Evolutionary conservation across 2,797 vertebrate genomes (phyloP).

Genomic region (Typhlichthys eigenmanni): DNA sequence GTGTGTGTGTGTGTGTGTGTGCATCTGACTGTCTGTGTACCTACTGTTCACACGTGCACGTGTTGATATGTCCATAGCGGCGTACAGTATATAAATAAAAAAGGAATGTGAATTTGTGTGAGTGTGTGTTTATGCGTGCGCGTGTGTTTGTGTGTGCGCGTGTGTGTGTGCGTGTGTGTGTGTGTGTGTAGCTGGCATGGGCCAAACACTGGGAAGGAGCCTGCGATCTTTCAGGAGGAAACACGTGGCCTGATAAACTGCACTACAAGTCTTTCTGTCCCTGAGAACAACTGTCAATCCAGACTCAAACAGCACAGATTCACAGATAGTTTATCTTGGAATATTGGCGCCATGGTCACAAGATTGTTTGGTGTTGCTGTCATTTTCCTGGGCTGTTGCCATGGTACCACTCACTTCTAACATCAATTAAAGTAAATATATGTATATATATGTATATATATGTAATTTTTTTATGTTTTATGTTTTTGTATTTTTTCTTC

Average conservation of each 20-base stretch:
- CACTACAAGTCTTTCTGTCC: background rate
- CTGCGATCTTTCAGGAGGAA: slow-evolving; percentile 33
- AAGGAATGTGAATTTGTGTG: too few species aligned
- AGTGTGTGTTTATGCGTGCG: too few species aligned
- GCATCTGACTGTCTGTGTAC: too few species aligned
- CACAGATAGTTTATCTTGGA: background rate
- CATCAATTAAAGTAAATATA: background rate
- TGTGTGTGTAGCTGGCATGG: slow-evolving; percentile 37
- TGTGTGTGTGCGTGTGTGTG: slow-evolving; percentile 4
- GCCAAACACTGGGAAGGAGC: slow-evolving; percentile 44
- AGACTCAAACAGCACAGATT: background rate
- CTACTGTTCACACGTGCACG: too few species aligned
- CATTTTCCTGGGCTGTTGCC: too few species aligned
- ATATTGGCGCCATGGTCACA: too few species aligned
- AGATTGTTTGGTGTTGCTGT: too few species aligned
- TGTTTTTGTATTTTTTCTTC: too few species aligned
- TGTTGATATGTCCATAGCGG: too few species aligned
- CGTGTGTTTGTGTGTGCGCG: background rate
- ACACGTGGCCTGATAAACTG: slow-evolving; percentile 34
- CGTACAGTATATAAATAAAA: too few species aligned
- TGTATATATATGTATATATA: background rate
- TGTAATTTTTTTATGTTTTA: too few species aligned
- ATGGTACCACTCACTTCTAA: too few species aligned
- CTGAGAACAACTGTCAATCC: background rate
- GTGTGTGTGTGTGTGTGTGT: slow-evolving; percentile 4